Conservation (phyloP, 2,113 vertebrate genomes). For the Oriolus oriolus region DNA sequence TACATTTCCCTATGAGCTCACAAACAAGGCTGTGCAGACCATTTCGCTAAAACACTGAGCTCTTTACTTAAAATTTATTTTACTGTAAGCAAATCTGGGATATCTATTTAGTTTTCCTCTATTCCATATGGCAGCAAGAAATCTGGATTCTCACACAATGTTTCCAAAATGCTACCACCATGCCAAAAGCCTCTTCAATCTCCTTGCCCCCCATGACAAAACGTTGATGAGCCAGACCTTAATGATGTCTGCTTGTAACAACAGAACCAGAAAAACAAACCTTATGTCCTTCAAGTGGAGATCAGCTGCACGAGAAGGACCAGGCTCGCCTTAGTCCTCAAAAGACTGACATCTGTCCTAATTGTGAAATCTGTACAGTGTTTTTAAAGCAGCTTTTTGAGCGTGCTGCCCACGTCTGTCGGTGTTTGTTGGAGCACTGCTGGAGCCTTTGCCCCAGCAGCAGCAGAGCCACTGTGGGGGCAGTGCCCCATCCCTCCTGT, state of each 20-base stretch:
- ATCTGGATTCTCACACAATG: background rate
- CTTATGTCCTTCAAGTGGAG: background rate
- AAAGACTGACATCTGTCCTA: slow-evolving; percentile 30
- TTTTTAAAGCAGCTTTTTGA: background rate
- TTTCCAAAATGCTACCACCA: background rate
- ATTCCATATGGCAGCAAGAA: background rate
- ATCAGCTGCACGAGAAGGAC: background rate
- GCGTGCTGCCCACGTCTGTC: background rate
- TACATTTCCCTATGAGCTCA: slow-evolving; percentile 15
- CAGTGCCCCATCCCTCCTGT: background rate
- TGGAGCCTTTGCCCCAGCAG: background rate
- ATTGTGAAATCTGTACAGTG: background rate
- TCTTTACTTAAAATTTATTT: background rate
- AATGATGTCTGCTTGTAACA: background rate
- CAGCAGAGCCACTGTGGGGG: background rate
- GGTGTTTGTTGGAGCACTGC: background rate
- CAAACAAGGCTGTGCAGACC: background rate
- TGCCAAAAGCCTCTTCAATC: background rate
- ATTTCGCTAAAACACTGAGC: background rate
- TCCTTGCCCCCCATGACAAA: background rate
- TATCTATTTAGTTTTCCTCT: background rate
- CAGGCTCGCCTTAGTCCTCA: background rate
- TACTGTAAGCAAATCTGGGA: background rate
- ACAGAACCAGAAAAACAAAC: background rate
- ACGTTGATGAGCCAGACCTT: background rate